phyloP scores from a whole-genome alignment of 2,113 vertebrate species.

The Alosa alosa region DNA sequence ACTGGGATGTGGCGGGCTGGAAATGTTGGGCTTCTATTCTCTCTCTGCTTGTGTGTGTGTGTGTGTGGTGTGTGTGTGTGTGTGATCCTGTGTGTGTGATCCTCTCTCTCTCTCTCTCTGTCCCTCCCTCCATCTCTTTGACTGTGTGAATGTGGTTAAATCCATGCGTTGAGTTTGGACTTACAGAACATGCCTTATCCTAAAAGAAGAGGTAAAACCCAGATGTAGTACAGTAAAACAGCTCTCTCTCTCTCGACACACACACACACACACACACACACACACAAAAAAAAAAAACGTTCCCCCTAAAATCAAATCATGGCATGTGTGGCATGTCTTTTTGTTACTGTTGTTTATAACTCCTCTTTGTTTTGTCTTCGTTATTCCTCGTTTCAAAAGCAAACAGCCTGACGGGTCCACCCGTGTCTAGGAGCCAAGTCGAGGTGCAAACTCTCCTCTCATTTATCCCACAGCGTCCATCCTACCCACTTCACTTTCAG shows the following conservation, averaged over 20 bases:
- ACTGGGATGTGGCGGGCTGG: background rate
- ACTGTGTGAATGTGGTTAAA: constrained; percentile 19
- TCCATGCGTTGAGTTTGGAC: background rate
- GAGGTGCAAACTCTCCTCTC: background rate
- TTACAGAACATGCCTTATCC: background rate
- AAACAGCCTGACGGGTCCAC: background rate
- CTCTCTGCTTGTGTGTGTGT: constrained; percentile 23
- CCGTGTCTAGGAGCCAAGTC: background rate
- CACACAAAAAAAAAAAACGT: no score
- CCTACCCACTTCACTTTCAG: background rate
- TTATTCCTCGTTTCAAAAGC: background rate
- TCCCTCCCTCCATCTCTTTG: constrained; percentile 1
- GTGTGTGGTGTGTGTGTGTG: constrained; percentile 35
- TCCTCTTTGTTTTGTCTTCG: background rate
- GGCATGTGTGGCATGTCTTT: background rate
- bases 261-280: no score
- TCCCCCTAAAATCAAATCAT: background rate
- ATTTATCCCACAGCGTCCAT: background rate
- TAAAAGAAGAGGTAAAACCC: background rate
- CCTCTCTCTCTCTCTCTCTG: background rate
- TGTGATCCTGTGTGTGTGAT: constrained; percentile 17
- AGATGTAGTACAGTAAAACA: background rate
- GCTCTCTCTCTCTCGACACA: background rate
- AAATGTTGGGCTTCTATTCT: background rate
- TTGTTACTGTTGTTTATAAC: background rate